A percentile compares a stretch with the other conserved stretches of the same genome.
These are phyloP conservation scores for Xanthostigma xanthostigma DNA, from an alignment of 2,888 invertebrate genomes.

Conservation along the genomic window DNA sequence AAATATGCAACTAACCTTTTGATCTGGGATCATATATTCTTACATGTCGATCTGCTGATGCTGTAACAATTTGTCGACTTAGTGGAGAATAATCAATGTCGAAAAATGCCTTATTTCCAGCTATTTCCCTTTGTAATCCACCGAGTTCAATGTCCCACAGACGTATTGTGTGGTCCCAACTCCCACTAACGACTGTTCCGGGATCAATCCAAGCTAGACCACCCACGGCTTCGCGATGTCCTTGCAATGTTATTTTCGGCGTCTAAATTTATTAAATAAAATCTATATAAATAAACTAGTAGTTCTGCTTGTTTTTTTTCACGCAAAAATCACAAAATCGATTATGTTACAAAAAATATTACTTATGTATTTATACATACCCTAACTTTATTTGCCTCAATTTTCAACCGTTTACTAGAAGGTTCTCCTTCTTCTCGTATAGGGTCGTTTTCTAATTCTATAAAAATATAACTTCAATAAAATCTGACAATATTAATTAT, in stretches of 20 bases:
- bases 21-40: conserved; percentile 86
- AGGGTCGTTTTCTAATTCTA: conserved; percentile 26
- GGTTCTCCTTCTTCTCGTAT: conserved; percentile 39
- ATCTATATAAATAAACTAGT: no score
- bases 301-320: no score
- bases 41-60: conserved; percentile 82
- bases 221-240: conserved; percentile 84
- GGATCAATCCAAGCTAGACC: conserved; percentile 71
- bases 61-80: conserved; percentile 60
- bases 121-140: conserved; percentile 67
- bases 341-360: no score
- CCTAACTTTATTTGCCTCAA: conserved; percentile 39
- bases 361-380: conserved; percentile 26
- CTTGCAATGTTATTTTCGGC: conserved; percentile 75
- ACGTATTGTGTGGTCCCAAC: conserved; percentile 92
- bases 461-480: conserved; percentile 7
- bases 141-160: conserved; percentile 81
- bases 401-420: conserved; percentile 41
- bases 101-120: conserved; percentile 83
- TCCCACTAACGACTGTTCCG: conserved; percentile 65
- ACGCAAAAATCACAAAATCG: no score
- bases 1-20: conserved; percentile 38
- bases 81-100: conserved; percentile 69
- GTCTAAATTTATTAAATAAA: conserved; percentile 32
- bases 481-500: neutral